Percentiles rank a stretch among this genome's conserved stretches.
phyloP scores from a whole-genome alignment of 2,113 vertebrate genomes.

The Oreochromis niloticus region DNA sequence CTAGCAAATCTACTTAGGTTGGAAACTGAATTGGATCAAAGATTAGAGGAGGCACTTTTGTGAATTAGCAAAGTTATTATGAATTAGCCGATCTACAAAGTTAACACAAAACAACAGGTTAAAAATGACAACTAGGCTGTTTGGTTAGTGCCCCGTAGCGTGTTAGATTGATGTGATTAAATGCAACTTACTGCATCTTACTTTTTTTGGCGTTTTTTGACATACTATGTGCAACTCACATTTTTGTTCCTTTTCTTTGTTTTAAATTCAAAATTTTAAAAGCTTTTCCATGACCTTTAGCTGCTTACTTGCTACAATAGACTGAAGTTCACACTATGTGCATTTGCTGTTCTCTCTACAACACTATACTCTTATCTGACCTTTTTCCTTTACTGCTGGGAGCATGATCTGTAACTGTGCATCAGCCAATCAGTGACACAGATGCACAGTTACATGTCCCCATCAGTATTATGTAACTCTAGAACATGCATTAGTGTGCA shows the following conservation, averaged over 20 bases:
- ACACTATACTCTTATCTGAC: neutral
- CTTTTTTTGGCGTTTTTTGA: neutral
- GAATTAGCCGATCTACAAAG: neutral
- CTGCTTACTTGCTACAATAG: neutral
- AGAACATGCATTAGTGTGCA: neutral
- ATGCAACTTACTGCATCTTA: neutral
- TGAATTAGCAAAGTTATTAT: neutral
- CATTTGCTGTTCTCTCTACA: neutral
- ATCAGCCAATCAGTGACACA: neutral
- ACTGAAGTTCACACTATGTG: neutral
- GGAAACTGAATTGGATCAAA: neutral
- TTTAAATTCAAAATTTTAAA: neutral
- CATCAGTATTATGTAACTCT: neutral
- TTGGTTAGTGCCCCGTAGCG: neutral
- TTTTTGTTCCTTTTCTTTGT: neutral
- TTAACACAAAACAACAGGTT: neutral
- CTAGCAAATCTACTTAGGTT: neutral
- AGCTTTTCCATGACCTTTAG: neutral
- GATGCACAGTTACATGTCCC: neutral
- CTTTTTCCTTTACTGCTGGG: fast-evolving
- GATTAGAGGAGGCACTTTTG: neutral
- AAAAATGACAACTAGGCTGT: neutral
- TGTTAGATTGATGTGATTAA: neutral
- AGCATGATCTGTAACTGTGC: neutral
- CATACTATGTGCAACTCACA: neutral